Evolutionary conservation across 2,888 invertebrate genomes (phyloP).

Genomic region (Epinotia nisella): DNA sequence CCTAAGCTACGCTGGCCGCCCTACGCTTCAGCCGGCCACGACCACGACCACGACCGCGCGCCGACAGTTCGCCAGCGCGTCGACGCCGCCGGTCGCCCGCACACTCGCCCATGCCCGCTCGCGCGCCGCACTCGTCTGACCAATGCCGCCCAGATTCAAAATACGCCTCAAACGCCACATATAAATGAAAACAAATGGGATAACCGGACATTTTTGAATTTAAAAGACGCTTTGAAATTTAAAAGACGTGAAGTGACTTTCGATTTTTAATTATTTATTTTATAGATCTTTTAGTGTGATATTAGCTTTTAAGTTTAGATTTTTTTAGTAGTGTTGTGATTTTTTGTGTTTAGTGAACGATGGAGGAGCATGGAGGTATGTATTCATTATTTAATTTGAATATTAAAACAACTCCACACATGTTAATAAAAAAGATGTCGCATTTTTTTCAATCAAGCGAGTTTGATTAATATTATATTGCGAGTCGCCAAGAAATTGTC

Average conservation of each 20-base stretch:
- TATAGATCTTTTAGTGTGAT: constrained; percentile 69
- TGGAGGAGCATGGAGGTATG: constrained; percentile 78
- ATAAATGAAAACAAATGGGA: constrained; percentile 67
- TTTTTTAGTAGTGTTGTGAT: constrained; percentile 56
- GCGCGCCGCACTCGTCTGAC: constrained; percentile 50
- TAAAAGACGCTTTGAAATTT: constrained; percentile 47
- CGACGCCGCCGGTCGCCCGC: neutral
- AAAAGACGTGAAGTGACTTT: constrained; percentile 42
- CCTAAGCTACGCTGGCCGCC: neutral
- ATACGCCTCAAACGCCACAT: constrained; percentile 75
- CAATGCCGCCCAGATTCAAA: constrained; percentile 71
- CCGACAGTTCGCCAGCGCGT: neutral
- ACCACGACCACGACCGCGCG: neutral
- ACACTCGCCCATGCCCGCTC: constrained; percentile 34
- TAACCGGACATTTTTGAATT: constrained; percentile 54
- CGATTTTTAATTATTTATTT: constrained; percentile 18
- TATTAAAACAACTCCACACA: neutral
- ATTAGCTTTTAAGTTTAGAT: constrained; percentile 72
- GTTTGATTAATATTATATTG: too few species aligned
- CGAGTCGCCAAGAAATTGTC: too few species aligned
- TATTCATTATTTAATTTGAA: constrained; percentile 37
- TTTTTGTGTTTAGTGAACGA: constrained; percentile 53
- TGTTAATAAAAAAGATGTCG: too few species aligned
- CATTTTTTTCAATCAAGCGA: too few species aligned
- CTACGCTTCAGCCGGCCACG: constrained; percentile 1